Conservation (phyloP, 2,797 vertebrate genomes). For the Liparis tanakae region DNA sequence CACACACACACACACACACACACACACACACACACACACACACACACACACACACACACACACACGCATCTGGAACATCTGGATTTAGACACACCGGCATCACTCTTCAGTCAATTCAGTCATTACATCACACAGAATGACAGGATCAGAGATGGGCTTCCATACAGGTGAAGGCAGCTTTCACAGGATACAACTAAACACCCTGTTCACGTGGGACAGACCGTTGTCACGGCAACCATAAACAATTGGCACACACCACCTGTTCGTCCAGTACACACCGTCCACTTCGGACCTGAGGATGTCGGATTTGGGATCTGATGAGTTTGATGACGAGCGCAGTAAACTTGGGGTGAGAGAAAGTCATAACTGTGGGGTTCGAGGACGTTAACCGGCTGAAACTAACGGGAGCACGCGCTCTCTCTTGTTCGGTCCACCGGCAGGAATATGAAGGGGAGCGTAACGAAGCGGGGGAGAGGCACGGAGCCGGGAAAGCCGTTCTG, state of each 20-base stretch:
- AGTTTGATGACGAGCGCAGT: slow-evolving; percentile 80
- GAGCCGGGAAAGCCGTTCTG: slow-evolving; percentile 85
- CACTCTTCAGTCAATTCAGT: no score
- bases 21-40: no score
- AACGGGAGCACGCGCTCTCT: neutral
- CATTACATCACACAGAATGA: no score
- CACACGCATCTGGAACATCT: no score
- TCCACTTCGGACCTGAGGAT: slow-evolving; percentile 61
- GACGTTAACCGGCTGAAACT: neutral
- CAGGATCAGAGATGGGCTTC: no score
- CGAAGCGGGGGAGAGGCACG: slow-evolving; percentile 88
- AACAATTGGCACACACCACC: slow-evolving; percentile 1
- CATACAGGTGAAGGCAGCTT: neutral
- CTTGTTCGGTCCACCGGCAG: slow-evolving; percentile 65
- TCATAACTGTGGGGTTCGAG: rapidly evolving
- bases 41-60: no score
- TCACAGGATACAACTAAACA: neutral
- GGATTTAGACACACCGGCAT: no score
- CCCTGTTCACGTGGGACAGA: neutral
- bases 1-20: no score
- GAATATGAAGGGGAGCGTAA: slow-evolving; percentile 93
- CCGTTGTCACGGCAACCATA: slow-evolving; percentile 58
- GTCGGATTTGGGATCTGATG: slow-evolving; percentile 87
- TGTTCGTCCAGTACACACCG: neutral
- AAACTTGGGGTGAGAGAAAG: slow-evolving; percentile 83